Conservation (phyloP, 2,113 vertebrate genomes). For the Ctenomys sociabilis region DNA sequence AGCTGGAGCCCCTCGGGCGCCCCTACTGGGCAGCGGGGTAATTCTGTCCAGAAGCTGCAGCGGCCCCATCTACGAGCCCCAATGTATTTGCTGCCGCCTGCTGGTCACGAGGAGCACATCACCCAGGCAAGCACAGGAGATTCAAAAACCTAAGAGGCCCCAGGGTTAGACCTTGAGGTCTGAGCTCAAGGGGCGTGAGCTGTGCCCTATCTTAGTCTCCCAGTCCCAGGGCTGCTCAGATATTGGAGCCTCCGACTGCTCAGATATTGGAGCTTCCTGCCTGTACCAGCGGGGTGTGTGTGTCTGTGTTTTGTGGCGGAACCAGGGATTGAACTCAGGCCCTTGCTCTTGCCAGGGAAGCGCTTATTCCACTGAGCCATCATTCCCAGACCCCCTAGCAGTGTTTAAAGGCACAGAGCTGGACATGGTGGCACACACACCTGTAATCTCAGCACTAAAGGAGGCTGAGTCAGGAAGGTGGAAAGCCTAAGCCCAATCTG, state of each 20-base stretch:
- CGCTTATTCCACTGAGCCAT: too few relatives aligned
- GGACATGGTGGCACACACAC: not conserved
- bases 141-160: not conserved
- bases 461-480: not conserved
- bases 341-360: too few relatives aligned
- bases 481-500: not conserved
- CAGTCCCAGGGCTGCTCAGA: not conserved
- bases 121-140: not conserved
- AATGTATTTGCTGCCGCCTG: not conserved
- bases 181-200: not conserved
- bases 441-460: not conserved
- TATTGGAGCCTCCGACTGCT: not conserved
- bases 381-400: too few relatives aligned
- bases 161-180: not conserved
- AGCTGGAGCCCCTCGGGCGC: not conserved
- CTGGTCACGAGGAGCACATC: not conserved
- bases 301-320: too few relatives aligned
- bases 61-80: rapidly evolving
- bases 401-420: not conserved
- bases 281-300: too few relatives aligned
- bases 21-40: not conserved
- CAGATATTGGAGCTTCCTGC: too few relatives aligned
- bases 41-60: not conserved
- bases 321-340: too few relatives aligned
- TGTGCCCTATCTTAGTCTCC: not conserved